These are phyloP conservation scores for Notechis scutatus DNA, from an alignment of 2,113 vertebrate genomes.

Conservation along the genomic window DNA sequence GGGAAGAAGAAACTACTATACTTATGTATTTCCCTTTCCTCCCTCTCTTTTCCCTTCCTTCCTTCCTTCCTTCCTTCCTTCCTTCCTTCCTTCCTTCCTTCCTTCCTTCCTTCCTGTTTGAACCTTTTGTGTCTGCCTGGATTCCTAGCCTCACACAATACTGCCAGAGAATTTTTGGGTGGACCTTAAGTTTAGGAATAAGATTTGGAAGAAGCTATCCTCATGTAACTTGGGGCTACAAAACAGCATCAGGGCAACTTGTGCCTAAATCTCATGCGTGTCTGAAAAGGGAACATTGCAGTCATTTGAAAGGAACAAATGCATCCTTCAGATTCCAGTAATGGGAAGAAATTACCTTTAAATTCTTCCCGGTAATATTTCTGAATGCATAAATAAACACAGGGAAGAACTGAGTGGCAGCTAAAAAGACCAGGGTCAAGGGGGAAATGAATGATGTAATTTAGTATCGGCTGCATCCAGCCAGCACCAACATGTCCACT, in stretches of 20 bases:
- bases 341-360: background rate
- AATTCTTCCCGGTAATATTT: background rate
- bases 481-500: too few relatives aligned
- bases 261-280: background rate
- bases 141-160: background rate
- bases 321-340: background rate
- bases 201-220: background rate
- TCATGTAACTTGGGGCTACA: background rate
- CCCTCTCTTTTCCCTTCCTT: background rate
- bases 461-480: too few relatives aligned
- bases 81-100: too few relatives aligned
- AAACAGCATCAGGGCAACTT: background rate
- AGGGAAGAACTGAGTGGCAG: background rate
- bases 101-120: background rate
- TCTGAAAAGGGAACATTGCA: background rate
- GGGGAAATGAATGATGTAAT: too few relatives aligned
- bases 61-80: too few relatives aligned
- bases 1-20: background rate
- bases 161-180: background rate
- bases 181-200: background rate
- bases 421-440: too few relatives aligned
- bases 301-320: background rate
- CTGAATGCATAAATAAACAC: background rate
- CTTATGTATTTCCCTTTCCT: background rate
- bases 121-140: background rate